A percentile compares a stretch with the other conserved stretches of the same genome.
These are phyloP conservation scores for Boloria selene DNA, from an alignment of 2,888 invertebrate species.

Conservation along the genomic window DNA sequence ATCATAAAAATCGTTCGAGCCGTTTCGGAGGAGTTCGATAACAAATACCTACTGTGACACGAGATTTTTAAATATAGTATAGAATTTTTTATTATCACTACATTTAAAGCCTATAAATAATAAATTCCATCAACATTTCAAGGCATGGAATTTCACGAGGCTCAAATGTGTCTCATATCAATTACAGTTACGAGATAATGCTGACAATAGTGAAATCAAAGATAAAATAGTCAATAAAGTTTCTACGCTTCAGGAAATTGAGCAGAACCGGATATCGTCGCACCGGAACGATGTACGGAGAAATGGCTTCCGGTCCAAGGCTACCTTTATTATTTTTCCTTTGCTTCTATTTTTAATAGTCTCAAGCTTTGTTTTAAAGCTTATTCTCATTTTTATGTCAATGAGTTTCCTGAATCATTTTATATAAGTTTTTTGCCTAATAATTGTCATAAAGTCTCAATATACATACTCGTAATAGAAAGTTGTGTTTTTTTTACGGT, in stretches of 20 bases:
- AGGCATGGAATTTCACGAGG: too few species aligned
- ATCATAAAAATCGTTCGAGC: too few species aligned
- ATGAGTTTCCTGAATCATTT: background rate
- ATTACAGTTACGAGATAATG: background rate
- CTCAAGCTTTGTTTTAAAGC: constrained; percentile 9
- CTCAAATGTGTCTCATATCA: background rate
- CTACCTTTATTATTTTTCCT: constrained; percentile 65
- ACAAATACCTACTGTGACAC: too few species aligned
- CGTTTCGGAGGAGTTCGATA: too few species aligned
- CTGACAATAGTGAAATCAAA: constrained; percentile 45
- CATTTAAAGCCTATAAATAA: too few species aligned
- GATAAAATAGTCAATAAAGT: constrained; percentile 45
- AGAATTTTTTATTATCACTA: too few species aligned
- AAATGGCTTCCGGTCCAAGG: constrained; percentile 71
- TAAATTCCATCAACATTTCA: too few species aligned
- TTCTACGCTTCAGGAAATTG: constrained; percentile 76
- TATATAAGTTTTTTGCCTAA: background rate
- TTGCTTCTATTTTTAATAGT: constrained; percentile 47
- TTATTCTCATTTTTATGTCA: constrained; percentile 1
- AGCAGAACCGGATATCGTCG: constrained; percentile 79
- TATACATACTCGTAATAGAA: too few species aligned
- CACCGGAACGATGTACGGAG: constrained; percentile 74
- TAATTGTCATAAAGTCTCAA: too few species aligned
- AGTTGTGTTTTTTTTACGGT: too few species aligned
- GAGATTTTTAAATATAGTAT: too few species aligned